A percentile compares a stretch with the other conserved stretches of the same genome.
Evolutionary conservation across 2,888 invertebrate species (phyloP).

Genomic region (Drosophila differens): DNA sequence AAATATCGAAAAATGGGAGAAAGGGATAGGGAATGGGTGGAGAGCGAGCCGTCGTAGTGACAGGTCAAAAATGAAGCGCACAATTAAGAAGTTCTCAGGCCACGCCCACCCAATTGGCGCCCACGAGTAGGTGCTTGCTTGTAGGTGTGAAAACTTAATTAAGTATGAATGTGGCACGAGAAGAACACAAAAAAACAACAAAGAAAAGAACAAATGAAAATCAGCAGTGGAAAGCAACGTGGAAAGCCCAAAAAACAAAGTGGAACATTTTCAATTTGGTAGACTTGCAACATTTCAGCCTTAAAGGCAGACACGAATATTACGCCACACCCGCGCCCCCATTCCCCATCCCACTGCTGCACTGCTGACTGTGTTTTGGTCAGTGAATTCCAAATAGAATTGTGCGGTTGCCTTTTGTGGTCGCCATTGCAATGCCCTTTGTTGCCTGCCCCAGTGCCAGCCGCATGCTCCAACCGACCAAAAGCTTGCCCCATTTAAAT

Average conservation of each 20-base stretch:
- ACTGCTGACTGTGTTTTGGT: conserved; percentile 21
- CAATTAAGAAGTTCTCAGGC: conserved; percentile 74
- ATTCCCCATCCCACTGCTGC: background rate
- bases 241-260: background rate
- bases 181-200: background rate
- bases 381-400: conserved; percentile 61
- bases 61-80: conserved; percentile 80
- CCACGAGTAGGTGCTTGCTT: background rate
- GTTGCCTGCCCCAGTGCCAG: conserved; percentile 16
- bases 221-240: background rate
- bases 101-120: conserved; percentile 37
- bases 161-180: conserved; percentile 48
- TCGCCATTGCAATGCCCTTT: conserved; percentile 25
- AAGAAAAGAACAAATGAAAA: conserved; percentile 19
- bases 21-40: conserved; percentile 2
- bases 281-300: conserved; percentile 12
- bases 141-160: conserved; percentile 68
- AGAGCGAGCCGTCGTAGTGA: conserved; percentile 35
- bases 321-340: background rate
- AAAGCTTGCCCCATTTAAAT: conserved; percentile 3
- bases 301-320: conserved; percentile 6
- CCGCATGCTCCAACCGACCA: background rate
- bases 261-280: conserved; percentile 25
- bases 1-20: background rate
- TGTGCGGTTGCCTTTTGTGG: conserved; percentile 69